Evolutionary conservation across 1,140 invertebrate species (phyloP).

Genomic region (Ruditapes philippinarum): DNA sequence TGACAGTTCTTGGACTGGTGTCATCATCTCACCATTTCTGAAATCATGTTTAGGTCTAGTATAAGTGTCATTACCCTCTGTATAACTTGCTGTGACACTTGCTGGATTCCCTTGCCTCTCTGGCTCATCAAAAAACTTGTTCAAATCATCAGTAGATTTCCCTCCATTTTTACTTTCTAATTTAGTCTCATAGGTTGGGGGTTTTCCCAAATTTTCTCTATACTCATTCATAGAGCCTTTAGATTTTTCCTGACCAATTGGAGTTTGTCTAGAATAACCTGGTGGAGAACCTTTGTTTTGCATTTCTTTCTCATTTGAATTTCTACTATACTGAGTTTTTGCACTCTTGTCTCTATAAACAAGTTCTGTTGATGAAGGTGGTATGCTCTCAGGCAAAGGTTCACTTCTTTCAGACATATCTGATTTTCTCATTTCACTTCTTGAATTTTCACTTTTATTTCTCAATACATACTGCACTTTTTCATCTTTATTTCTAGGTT

Average conservation of each 20-base stretch:
- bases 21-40: conserved; percentile 58
- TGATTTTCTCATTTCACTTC: conserved; percentile 54
- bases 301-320: background rate
- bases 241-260: background rate
- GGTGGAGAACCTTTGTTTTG: background rate
- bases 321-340: conserved; percentile 4
- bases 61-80: conserved; percentile 32
- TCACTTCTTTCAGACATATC: conserved; percentile 33
- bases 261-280: background rate
- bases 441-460: conserved; percentile 19
- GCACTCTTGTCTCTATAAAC: conserved; percentile 31
- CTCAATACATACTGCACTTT: conserved; percentile 59
- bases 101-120: conserved; percentile 22
- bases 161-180: background rate
- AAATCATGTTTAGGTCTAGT: conserved; percentile 32
- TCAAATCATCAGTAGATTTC: conserved; percentile 30
- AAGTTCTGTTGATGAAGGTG: conserved; percentile 53
- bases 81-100: conserved; percentile 38
- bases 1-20: conserved; percentile 60
- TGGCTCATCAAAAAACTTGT: conserved; percentile 63
- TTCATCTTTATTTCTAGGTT: background rate
- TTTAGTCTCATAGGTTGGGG: conserved; percentile 23
- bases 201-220: background rate
- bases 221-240: background rate
- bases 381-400: conserved; percentile 44